Evolutionary conservation across 2,113 vertebrate genomes (phyloP).

Genomic region (Eonycteris spelaea): DNA sequence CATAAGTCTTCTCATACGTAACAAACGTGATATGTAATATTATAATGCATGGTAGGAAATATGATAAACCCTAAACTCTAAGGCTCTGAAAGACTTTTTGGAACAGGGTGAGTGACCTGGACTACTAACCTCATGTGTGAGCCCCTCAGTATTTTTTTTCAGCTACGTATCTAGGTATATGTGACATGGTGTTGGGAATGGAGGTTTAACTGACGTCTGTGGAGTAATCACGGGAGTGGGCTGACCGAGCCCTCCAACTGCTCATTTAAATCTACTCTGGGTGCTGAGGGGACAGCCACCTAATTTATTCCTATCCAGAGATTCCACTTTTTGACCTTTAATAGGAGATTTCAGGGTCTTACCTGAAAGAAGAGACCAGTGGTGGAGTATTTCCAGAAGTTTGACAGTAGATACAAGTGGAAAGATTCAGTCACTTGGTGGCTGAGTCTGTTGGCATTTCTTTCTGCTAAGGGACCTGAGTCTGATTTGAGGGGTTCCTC

Average conservation of each 20-base stretch:
- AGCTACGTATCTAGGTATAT: fast-evolving
- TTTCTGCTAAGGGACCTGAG: background rate
- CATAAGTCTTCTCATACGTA: background rate
- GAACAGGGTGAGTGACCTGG: background rate
- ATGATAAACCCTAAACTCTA: background rate
- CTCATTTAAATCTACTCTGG: background rate
- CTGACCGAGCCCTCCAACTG: fast-evolving
- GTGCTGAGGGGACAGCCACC: background rate
- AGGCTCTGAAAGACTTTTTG: background rate
- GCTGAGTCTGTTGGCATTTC: background rate
- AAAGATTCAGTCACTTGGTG: background rate
- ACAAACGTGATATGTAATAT: background rate
- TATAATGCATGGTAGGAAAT: background rate
- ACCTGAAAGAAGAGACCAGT: background rate
- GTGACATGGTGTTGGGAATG: background rate
- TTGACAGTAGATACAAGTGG: background rate
- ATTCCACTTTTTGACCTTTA: background rate
- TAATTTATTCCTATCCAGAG: background rate
- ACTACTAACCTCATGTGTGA: background rate
- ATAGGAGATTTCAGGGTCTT: background rate
- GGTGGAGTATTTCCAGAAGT: background rate
- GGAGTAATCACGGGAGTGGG: background rate
- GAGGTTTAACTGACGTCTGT: background rate
- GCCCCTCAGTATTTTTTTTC: background rate
- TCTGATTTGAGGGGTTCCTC: background rate